Base-by-base conservation (phyloP, 2,888 invertebrate genomes). In the Chymomyza caudatula region DNA sequence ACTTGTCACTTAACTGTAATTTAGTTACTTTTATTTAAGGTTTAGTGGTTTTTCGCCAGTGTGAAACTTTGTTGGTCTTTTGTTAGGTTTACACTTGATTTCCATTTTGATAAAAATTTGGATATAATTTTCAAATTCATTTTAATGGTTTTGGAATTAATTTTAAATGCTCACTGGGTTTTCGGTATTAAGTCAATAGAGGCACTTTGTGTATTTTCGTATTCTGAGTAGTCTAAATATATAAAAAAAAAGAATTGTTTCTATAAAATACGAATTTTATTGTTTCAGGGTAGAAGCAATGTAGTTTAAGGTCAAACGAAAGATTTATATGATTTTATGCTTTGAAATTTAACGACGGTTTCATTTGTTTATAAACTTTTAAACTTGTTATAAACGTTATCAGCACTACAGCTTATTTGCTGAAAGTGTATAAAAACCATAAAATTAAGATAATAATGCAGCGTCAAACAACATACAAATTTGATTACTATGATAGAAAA, bases 51-150 rank as follows among this genome's bases (percentile, higher is more conserved):
- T 23, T 62, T 52, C 29, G 51, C 22, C 29, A n/a, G 13, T 42
- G 51, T 19, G 37, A 5, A 15, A 22, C n/a, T 49, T 55, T 53
- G 17, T 6, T 58, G n/a, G 3, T 54, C 42, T 23, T 62, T 54
- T 44, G 17, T 44, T n/a, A n/a, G n/a, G n/a, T 56, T 63, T 51
- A 11, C 25, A 52, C 47, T 3, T 13, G 29, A 4, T 55, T 62
- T 54, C 44, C 42, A 47, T 63, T 20, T 53, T 52, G 19, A 25
- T 13, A 37, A n/a, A 37, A 8, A 15, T 49, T 56, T n/a, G n/a
- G n/a, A n/a, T n/a, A n/a, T n/a, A n/a, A n/a, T n/a, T 4, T 43
- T 49, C 4, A 11, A 8, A 4, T 3, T 37, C 1, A 8, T 37
- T 11, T 8, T 37, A 37, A 2, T 4, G 29, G 25, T 25, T 25